Percentiles rank a stretch among this genome's conserved stretches.
Conservation (phyloP, 2,888 invertebrate species). For the Linnaemya tessellans region DNA sequence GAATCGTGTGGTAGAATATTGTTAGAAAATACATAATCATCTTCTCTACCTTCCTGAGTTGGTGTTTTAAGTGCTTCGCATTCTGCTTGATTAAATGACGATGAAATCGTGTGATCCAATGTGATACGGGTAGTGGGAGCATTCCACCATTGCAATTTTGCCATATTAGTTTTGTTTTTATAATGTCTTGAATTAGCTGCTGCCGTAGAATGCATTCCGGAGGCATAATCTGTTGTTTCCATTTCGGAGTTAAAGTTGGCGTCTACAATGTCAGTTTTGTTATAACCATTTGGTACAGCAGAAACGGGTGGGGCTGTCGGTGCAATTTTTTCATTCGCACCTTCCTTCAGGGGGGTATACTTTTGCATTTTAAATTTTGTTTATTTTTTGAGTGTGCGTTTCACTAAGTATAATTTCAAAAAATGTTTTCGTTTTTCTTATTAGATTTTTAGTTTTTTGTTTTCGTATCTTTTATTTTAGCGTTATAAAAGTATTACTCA, state of each 20-base stretch:
- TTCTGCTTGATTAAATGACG: conserved; percentile 19
- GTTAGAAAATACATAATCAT: conserved; percentile 19
- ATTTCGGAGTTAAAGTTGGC: conserved; percentile 10
- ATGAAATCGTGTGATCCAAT: conserved; percentile 26
- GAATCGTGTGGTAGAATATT: conserved; percentile 25
- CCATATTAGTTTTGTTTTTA: conserved; percentile 76
- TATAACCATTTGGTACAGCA: conserved; percentile 51
- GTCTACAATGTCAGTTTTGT: conserved; percentile 27
- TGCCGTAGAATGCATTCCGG: conserved; percentile 1
- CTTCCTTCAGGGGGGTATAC: conserved; percentile 63
- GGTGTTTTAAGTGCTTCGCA: conserved; percentile 30
- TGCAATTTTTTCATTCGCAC: conserved; percentile 33
- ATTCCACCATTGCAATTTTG: conserved; percentile 80
- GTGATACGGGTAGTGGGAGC: conserved; percentile 73
- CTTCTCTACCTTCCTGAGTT: conserved; percentile 37
- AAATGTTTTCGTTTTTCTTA: conserved; percentile 14
- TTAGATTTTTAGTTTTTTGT: conserved; percentile 9
- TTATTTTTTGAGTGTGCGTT: conserved; percentile 51
- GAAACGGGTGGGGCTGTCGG: conserved; percentile 5
- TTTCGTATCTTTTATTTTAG: background rate
- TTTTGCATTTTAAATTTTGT: conserved; percentile 62
- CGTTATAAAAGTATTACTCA: conserved; percentile 49
- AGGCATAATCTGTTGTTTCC: conserved; percentile 24
- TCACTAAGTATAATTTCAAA: conserved; percentile 41
- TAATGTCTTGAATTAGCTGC: conserved; percentile 62